Base-by-base conservation (phyloP, 2,113 vertebrate genomes). In the Rhabdomys dilectus region DNA sequence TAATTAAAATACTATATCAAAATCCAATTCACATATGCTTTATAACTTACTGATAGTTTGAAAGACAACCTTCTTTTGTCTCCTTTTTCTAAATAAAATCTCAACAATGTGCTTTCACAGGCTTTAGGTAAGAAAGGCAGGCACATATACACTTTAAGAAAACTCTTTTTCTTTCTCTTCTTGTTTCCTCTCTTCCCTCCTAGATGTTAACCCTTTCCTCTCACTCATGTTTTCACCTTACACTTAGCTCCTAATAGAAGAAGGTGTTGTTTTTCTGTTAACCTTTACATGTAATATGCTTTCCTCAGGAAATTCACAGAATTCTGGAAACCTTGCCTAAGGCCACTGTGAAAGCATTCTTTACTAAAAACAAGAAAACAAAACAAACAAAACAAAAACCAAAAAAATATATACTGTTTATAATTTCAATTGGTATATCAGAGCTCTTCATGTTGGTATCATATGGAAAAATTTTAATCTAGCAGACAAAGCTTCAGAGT, bases 1-100 rank as follows among this genome's bases (percentile, higher is more conserved):
- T 95, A 94, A 88, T 96, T 95, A 89, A 93, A 95, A 86, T 75
- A 75, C 60, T 51, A 8, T 42, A 13, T 89, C 17, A 86, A 17
- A 89, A 78, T 78, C 62, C 29, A 34, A 48, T 89, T 45, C 1
- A 22, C 29, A 60, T 24, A 75, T 75, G 29, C 45, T 91, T 16
- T 76, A 77, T 34, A 92, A 85, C 86, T 11, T 45, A 26, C 10
- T 39, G 48, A 7, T 88, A 36, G 76, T 29, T 42, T 80, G 78
- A 91, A 36, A 90, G 17, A 64, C 29, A 58, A 7, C 45, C 39
- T 13, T 82, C 7, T 96, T 81, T 88, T 76, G 15, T 86, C 36
- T 94, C 16, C 53, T 36, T 72, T n/a, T 15, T 1, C 26, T 75
- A 66, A 17, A 15, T 53, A 91, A 77, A 93, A 60, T 78, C 82